These are phyloP conservation scores for Drosophila monieri DNA, from an alignment of 2,888 invertebrate genomes.

Conservation along the genomic window DNA sequence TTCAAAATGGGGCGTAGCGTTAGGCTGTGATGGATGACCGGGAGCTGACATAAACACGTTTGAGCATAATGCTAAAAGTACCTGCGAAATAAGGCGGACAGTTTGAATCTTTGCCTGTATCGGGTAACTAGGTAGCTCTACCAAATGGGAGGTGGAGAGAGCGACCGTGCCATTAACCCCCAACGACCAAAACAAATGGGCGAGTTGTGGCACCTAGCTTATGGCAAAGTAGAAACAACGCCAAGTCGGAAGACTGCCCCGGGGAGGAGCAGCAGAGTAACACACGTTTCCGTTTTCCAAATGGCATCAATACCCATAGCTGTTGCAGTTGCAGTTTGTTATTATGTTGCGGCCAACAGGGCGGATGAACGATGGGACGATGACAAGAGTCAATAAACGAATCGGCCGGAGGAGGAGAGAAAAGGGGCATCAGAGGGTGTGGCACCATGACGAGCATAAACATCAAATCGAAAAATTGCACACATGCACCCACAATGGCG, in stretches of 20 bases:
- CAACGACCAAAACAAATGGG: background rate
- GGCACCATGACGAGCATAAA: slow-evolving; percentile 62
- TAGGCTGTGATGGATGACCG: slow-evolving; percentile 27
- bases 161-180: background rate
- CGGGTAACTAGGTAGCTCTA: background rate
- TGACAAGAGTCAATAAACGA: slow-evolving; percentile 61
- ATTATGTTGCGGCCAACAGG: slow-evolving; percentile 61
- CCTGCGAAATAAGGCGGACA: background rate
- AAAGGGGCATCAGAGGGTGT: slow-evolving; percentile 42
- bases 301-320: slow-evolving; percentile 54
- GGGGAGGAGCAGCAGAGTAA: slow-evolving; percentile 44
- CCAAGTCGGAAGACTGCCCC: slow-evolving; percentile 26
- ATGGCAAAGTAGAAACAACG: background rate
- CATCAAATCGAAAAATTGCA: slow-evolving; percentile 66
- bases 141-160: background rate
- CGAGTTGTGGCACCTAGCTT: background rate
- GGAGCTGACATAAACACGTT: slow-evolving; percentile 24
- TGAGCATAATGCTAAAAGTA: slow-evolving; percentile 1
- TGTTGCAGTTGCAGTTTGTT: slow-evolving; percentile 48
- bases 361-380: slow-evolving; percentile 63
- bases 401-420: slow-evolving; percentile 1
- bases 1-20: slow-evolving; percentile 13
- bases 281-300: slow-evolving; percentile 68
- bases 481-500: slow-evolving; percentile 27
- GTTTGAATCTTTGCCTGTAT: background rate